Conservation (phyloP, 2,113 vertebrate species). For the Pelecanus crispus region DNA sequence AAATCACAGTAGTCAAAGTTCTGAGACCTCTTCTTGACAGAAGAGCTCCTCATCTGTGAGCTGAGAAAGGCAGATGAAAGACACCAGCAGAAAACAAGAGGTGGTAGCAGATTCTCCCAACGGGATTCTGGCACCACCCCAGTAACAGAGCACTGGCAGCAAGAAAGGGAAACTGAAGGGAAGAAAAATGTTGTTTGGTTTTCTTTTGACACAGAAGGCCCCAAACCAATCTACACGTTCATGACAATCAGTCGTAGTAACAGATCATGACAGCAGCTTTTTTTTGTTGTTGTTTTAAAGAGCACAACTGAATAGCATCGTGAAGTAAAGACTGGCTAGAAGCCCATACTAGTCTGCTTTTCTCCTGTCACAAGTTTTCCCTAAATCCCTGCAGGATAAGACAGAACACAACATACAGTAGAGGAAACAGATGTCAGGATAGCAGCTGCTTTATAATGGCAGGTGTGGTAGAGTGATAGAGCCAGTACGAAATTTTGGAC, state of each 20-base stretch:
- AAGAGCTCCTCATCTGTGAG: background rate
- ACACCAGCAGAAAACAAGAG: background rate
- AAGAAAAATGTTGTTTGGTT: background rate
- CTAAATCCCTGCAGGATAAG: background rate
- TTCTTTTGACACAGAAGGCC: background rate
- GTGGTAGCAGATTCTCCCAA: background rate
- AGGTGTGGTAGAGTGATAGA: background rate
- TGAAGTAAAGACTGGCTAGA: background rate
- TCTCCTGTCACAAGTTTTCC: background rate
- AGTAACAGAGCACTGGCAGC: background rate
- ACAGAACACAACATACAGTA: background rate
- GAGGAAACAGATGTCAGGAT: background rate
- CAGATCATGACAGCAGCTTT: background rate
- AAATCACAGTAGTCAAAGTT: background rate
- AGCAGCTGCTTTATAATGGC: background rate
- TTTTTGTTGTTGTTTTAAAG: background rate
- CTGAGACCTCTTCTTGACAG: background rate
- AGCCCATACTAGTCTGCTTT: background rate
- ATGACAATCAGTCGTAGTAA: background rate
- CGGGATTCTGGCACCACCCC: background rate
- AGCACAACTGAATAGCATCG: background rate
- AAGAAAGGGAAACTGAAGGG: background rate
- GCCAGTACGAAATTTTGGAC: background rate
- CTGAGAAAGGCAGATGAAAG: background rate
- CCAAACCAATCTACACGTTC: background rate